A percentile compares a stretch with the other conserved stretches of the same genome.
Conservation (phyloP, 1,140 invertebrate genomes). For the Diploscapter pachys region DNA sequence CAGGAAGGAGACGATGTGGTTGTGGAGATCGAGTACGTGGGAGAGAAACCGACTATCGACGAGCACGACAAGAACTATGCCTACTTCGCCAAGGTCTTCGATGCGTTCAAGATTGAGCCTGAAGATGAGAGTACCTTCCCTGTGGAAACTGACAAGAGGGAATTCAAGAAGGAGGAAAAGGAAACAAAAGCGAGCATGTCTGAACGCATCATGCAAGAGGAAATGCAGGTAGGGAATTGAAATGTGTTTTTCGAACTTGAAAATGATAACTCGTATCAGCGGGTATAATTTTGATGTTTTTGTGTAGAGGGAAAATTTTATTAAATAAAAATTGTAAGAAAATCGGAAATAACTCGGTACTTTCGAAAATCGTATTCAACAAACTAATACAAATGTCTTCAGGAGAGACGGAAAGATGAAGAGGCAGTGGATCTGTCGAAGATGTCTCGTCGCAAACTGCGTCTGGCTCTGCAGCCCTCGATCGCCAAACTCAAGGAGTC, state of each 20-base stretch:
- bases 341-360: too few species aligned
- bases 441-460: constrained; percentile 48
- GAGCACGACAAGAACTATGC: constrained; percentile 47
- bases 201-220: neutral
- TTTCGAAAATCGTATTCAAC: too few species aligned
- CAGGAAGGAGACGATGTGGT: constrained; percentile 22
- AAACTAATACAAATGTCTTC: neutral
- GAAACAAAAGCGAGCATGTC: too few species aligned
- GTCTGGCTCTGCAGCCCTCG: constrained; percentile 53
- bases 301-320: neutral
- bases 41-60: constrained; percentile 46
- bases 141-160: too few species aligned
- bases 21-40: constrained; percentile 54
- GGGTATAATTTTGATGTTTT: neutral
- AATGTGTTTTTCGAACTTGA: constrained; percentile 30
- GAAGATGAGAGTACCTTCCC: neutral
- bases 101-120: constrained; percentile 49
- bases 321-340: too few species aligned
- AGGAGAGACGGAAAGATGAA: constrained; percentile 39
- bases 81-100: constrained; percentile 53
- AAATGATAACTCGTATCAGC: neutral
- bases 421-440: constrained; percentile 36
- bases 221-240: constrained; percentile 1
- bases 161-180: too few species aligned
- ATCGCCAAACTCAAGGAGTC: constrained; percentile 55